Conservation (phyloP, 2,888 invertebrate genomes). For the Colostygia pectinataria region DNA sequence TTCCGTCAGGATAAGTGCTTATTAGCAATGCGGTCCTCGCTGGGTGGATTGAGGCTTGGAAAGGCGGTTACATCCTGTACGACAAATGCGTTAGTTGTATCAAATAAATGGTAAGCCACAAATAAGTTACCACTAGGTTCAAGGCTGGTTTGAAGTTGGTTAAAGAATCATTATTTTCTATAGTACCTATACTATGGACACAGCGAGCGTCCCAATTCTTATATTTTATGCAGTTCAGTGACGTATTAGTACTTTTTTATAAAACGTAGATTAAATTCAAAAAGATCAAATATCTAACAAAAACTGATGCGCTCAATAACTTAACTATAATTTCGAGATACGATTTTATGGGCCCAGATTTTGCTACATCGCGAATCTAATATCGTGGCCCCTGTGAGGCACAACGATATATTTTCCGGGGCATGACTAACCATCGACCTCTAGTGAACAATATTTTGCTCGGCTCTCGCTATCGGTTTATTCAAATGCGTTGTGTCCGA, state of each 20-base stretch:
- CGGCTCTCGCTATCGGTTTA: constrained; percentile 73
- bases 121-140: no score
- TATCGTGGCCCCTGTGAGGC: constrained; percentile 58
- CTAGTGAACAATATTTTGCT: constrained; percentile 78
- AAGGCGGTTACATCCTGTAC: constrained; percentile 21
- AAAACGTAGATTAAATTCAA: no score
- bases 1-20: constrained; percentile 34
- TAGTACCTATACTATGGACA: neutral
- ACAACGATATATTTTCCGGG: constrained; percentile 65
- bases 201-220: no score
- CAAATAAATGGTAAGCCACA: constrained; percentile 4
- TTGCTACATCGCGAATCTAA: constrained; percentile 62
- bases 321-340: constrained; percentile 34
- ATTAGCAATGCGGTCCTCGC: constrained; percentile 30
- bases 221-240: no score
- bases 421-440: constrained; percentile 66
- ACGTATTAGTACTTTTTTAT: no score
- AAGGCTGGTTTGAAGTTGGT: no score
- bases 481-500: constrained; percentile 78
- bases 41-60: constrained; percentile 14
- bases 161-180: no score
- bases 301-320: constrained; percentile 34
- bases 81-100: constrained; percentile 7
- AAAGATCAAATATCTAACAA: constrained; percentile 13
- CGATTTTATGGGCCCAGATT: constrained; percentile 43